Evolutionary conservation across 2,888 invertebrate species (phyloP).

Genomic region (Bombylius major): DNA sequence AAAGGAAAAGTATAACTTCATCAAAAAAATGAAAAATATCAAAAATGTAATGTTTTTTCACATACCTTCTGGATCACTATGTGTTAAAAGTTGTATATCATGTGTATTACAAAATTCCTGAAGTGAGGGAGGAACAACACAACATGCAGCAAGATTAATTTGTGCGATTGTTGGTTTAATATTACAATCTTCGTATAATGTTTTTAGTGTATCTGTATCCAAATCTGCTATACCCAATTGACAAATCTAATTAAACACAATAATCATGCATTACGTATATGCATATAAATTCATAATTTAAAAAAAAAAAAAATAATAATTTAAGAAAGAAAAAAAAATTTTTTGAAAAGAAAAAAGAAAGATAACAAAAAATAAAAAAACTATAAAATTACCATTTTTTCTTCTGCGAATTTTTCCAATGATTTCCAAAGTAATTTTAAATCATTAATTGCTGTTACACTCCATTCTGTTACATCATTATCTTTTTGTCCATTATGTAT

Average conservation of each 20-base stretch:
- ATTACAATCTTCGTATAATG: slow-evolving; percentile 61
- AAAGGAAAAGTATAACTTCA: no score
- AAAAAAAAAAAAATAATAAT: not conserved
- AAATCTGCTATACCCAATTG: slow-evolving; percentile 82
- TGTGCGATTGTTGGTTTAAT: slow-evolving; percentile 82
- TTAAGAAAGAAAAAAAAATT: not conserved
- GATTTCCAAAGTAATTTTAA: slow-evolving; percentile 66
- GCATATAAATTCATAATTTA: not conserved
- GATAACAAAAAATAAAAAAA: no score
- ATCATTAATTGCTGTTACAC: slow-evolving; percentile 43
- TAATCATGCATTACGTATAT: not conserved
- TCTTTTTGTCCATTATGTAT: slow-evolving; percentile 19
- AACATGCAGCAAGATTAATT: slow-evolving; percentile 84
- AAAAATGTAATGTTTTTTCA: no score
- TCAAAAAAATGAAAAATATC: no score
- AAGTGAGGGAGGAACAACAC: slow-evolving; percentile 84
- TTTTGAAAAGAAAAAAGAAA: not conserved
- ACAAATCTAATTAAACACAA: slow-evolving; percentile 34
- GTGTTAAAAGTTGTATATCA: slow-evolving; percentile 86
- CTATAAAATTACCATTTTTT: slow-evolving; percentile 44
- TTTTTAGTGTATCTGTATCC: slow-evolving; percentile 65
- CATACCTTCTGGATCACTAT: slow-evolving; percentile 83
- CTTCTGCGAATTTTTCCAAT: slow-evolving; percentile 56
- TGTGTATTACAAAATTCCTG: slow-evolving; percentile 82
- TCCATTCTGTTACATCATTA: slow-evolving; percentile 36